Evolutionary conservation across 2,797 vertebrate genomes (phyloP).

Genomic region (Xenops minutus): DNA sequence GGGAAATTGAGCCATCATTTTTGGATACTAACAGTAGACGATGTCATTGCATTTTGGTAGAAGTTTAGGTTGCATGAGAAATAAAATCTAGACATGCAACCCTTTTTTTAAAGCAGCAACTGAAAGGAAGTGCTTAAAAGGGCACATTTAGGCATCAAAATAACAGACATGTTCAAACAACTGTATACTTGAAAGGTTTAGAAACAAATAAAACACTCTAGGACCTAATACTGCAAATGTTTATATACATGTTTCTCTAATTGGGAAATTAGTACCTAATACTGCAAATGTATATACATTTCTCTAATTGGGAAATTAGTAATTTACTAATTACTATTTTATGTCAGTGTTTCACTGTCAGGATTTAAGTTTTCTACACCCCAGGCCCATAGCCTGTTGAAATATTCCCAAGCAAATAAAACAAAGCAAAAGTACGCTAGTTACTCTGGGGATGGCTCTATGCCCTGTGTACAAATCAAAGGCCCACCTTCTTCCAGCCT

Average conservation of each 20-base stretch:
- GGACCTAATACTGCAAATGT: background rate
- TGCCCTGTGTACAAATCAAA: background rate
- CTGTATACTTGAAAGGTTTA: background rate
- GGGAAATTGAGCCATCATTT: slow-evolving; percentile 37
- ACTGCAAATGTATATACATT: background rate
- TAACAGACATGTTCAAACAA: background rate
- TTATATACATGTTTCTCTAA: background rate
- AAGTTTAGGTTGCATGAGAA: background rate
- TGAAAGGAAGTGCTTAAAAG: background rate
- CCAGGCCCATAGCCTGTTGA: background rate
- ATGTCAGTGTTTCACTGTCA: background rate
- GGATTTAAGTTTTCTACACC: background rate
- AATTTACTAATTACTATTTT: background rate
- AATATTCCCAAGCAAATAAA: background rate
- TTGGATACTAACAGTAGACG: background rate
- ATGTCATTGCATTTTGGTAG: background rate
- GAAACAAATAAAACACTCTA: background rate
- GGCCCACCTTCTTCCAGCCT: background rate
- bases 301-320: background rate
- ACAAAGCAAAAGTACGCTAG: background rate
- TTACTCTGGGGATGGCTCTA: background rate
- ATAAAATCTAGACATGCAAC: background rate
- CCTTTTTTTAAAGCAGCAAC: background rate
- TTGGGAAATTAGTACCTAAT: background rate
- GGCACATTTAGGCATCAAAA: background rate